Percentiles rank a stretch among this genome's conserved stretches.
Evolutionary conservation across 1,140 invertebrate species (phyloP).

Genomic region (Solen grandis): DNA sequence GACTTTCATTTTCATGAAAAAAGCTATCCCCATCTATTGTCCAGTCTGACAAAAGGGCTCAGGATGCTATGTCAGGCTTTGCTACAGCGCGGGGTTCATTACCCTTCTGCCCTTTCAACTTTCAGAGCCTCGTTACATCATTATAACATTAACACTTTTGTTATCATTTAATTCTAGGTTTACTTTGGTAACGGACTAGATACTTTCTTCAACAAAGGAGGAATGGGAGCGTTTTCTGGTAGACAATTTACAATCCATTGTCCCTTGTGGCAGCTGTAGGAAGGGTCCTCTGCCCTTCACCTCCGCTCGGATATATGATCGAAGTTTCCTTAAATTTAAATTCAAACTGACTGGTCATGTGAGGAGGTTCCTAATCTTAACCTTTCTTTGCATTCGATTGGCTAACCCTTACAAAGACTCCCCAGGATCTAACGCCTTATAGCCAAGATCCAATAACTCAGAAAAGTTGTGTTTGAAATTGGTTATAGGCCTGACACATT

Average conservation of each 20-base stretch:
- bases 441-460: conserved; percentile 14
- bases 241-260: not conserved
- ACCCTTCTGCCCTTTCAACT: conserved; percentile 7
- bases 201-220: conserved; percentile 8
- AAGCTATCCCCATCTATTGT: conserved; percentile 17
- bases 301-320: conserved; percentile 35
- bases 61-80: not conserved
- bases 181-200: conserved; percentile 7
- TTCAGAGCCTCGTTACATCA: conserved; percentile 10
- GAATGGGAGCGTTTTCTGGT: not conserved
- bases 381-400: conserved; percentile 47
- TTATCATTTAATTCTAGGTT: conserved; percentile 54
- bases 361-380: conserved; percentile 8
- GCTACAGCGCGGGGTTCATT: not conserved
- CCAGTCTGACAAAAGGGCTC: conserved; percentile 25
- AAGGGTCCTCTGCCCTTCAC: not conserved
- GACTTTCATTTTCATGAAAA: not conserved
- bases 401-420: conserved; percentile 44
- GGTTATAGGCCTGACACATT: conserved; percentile 29
- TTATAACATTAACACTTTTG: conserved; percentile 16
- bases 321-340: conserved; percentile 41
- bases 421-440: conserved; percentile 32
- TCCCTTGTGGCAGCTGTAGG: not conserved
- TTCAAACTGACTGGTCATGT: conserved; percentile 40
- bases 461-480: conserved; percentile 13